Evolutionary conservation across 2,888 invertebrate species (phyloP).

Genomic region (Heliothis peltigera): DNA sequence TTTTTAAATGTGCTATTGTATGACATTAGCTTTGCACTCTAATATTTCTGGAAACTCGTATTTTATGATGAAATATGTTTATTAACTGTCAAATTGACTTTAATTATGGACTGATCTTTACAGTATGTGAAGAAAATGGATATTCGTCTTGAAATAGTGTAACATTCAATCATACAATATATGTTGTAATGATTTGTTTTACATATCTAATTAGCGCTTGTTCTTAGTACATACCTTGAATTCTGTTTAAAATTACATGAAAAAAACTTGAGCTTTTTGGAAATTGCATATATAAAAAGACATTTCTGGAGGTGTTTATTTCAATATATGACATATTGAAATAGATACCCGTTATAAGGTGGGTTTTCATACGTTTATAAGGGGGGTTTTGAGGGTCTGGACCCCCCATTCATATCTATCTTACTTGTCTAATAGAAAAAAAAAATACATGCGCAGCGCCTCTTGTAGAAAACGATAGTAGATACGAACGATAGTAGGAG

Average conservation of each 20-base stretch:
- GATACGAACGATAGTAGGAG: no score
- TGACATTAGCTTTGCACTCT: conserved; percentile 60
- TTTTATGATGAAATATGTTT: conserved; percentile 50
- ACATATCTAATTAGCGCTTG: not conserved
- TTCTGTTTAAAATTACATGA: not conserved
- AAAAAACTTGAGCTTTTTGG: not conserved
- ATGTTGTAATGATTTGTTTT: not conserved
- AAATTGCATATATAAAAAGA: no score
- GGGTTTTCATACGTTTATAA: no score
- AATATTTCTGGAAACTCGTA: conserved; percentile 51
- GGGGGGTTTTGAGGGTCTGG: no score
- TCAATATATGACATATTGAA: no score
- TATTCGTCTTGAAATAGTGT: conserved; percentile 10
- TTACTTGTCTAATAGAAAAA: no score
- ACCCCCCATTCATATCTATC: no score
- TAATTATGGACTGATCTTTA: conserved; percentile 19
- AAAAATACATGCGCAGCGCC: no score
- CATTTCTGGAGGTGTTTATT: no score
- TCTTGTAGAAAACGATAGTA: no score
- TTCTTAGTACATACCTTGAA: not conserved
- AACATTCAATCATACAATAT: not conserved
- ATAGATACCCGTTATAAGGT: no score
- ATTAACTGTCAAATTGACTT: conserved; percentile 44
- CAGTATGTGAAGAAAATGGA: not conserved
- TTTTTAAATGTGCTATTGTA: conserved; percentile 70